These are phyloP conservation scores for Autographa pulchrina DNA, from an alignment of 2,888 invertebrate genomes.

Conservation along the genomic window DNA sequence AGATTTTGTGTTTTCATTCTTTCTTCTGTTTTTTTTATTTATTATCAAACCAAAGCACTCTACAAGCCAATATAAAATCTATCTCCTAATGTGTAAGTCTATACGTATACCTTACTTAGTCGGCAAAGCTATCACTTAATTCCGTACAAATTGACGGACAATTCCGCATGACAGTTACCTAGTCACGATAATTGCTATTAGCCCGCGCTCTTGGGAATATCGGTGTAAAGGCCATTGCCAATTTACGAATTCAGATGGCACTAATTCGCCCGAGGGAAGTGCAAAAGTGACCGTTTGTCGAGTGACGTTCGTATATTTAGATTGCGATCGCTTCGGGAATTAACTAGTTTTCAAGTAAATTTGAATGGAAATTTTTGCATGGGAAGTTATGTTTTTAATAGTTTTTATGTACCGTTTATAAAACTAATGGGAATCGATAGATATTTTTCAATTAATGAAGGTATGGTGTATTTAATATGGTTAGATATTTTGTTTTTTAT, in stretches of 20 bases:
- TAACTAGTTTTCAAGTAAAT: neutral
- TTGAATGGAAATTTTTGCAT: too few relatives aligned
- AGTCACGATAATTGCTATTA: constrained; percentile 51
- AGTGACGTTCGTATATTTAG: constrained; percentile 7
- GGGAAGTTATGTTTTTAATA: neutral
- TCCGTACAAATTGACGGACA: constrained; percentile 17
- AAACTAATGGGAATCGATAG: too few relatives aligned
- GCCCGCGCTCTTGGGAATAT: constrained; percentile 39
- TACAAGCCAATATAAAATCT: too few relatives aligned
- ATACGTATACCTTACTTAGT: neutral
- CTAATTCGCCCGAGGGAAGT: constrained; percentile 34
- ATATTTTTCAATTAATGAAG: too few relatives aligned
- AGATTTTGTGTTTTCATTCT: too few relatives aligned
- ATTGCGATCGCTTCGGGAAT: neutral
- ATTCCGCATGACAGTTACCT: constrained; percentile 25
- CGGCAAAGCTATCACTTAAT: neutral
- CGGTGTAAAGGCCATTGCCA: constrained; percentile 51
- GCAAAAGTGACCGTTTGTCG: constrained; percentile 25
- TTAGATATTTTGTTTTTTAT: too few relatives aligned
- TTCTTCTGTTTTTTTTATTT: too few relatives aligned
- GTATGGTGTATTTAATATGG: too few relatives aligned
- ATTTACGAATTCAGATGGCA: constrained; percentile 48
- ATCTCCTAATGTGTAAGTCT: neutral
- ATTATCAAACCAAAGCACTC: too few relatives aligned
- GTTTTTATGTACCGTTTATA: neutral